These are phyloP conservation scores for Cyanoramphus novaezelandiae DNA, from an alignment of 2,113 vertebrate genomes.

Conservation along the genomic window DNA sequence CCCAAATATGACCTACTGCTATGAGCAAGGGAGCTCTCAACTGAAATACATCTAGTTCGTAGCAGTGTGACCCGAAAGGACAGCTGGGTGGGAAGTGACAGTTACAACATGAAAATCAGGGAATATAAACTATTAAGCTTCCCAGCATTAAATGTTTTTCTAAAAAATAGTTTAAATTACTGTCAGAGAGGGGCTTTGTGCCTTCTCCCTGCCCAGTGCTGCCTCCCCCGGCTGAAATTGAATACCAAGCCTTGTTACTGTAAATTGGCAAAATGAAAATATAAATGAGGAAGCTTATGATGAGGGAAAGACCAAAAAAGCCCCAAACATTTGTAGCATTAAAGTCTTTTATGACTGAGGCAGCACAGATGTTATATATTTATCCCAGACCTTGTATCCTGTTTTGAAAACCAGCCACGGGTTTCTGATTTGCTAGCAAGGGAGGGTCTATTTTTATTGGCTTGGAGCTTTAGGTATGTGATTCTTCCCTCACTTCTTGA, in stretches of 20 bases:
- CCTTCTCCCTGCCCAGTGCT: neutral
- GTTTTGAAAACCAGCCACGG: slow-evolving; percentile 21
- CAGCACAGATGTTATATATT: slow-evolving; percentile 20
- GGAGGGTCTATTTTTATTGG: neutral
- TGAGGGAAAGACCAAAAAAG: neutral
- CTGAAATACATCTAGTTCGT: neutral
- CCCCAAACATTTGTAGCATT: neutral
- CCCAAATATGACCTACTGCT: neutral
- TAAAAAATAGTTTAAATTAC: neutral
- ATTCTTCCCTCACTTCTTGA: neutral
- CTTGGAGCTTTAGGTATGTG: neutral
- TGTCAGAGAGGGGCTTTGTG: neutral
- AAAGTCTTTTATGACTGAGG: neutral
- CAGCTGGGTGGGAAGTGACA: neutral
- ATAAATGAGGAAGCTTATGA: neutral
- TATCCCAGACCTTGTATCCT: slow-evolving; percentile 4
- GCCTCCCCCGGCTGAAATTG: neutral
- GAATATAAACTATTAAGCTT: neutral
- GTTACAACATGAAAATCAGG: neutral
- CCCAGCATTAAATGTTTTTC: neutral
- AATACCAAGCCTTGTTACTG: neutral
- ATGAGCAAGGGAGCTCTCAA: neutral
- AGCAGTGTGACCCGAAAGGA: neutral
- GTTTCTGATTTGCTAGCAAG: neutral
- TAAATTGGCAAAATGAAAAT: neutral